These are phyloP conservation scores for Mercenaria mercenaria DNA, from an alignment of 1,140 invertebrate species.

Conservation along the genomic window DNA sequence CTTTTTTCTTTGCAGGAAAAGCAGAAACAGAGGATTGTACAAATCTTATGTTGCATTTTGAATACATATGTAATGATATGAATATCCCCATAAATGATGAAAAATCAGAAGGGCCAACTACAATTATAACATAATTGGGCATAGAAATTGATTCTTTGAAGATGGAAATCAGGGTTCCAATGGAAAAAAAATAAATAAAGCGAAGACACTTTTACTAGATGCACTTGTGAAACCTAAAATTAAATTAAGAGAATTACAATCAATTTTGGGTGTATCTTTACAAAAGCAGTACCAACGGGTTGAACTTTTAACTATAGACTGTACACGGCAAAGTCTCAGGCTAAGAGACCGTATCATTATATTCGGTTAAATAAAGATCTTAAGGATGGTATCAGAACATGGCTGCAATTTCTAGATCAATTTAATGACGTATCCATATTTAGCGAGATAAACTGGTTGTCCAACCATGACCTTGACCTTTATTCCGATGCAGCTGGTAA, in stretches of 20 bases:
- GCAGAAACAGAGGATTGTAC: background rate
- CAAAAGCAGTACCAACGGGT: background rate
- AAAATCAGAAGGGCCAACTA: background rate
- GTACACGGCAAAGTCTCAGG: background rate
- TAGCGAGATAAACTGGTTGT: no score
- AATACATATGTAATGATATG: no score
- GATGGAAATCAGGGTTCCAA: background rate
- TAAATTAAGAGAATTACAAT: background rate
- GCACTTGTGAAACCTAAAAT: background rate
- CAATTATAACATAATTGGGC: background rate
- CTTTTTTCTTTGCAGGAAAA: no score
- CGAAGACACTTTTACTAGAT: background rate
- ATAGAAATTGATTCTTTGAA: background rate
- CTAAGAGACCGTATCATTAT: background rate
- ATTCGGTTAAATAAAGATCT: background rate
- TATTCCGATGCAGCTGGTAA: background rate
- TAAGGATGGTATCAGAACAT: background rate
- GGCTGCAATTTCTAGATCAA: background rate
- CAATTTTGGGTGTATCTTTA: background rate
- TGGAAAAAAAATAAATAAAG: background rate
- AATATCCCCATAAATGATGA: background rate
- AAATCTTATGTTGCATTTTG: no score
- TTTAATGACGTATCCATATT: background rate
- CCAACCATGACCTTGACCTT: background rate
- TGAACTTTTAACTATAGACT: background rate